phyloP scores from a whole-genome alignment of 2,797 vertebrate species.

The Chelonia mydas region DNA sequence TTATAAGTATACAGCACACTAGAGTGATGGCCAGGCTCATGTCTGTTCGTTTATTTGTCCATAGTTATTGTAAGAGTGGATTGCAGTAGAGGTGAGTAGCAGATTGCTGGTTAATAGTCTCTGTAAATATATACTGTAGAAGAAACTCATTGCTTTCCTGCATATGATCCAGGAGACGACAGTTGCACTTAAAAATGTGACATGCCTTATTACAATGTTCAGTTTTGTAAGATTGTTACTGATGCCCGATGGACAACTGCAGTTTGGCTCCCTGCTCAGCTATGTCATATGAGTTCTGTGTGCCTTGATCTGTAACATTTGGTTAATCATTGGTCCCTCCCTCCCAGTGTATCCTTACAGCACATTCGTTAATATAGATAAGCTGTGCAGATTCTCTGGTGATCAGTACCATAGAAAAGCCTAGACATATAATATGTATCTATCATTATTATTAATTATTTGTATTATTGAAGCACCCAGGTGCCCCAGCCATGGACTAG shows the following conservation, averaged over 20 bases:
- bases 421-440: not conserved
- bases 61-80: not conserved
- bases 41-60: not conserved
- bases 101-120: not conserved
- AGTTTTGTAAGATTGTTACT: not conserved
- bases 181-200: rapidly evolving
- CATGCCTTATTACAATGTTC: not conserved
- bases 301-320: not conserved
- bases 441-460: not conserved
- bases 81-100: rapidly evolving
- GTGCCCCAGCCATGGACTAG: no score
- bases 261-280: not conserved
- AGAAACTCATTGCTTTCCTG: rapidly evolving
- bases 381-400: not conserved
- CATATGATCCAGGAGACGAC: not conserved
- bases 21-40: not conserved
- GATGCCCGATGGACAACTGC: not conserved
- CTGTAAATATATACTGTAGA: not conserved
- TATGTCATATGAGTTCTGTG: not conserved
- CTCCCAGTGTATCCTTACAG: not conserved
- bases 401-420: not conserved
- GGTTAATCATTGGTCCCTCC: not conserved
- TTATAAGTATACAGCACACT: rapidly evolving
- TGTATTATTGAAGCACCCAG: not conserved
- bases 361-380: not conserved